Conservation (phyloP, 2,113 vertebrate genomes). For the Calidris pygmaea region DNA sequence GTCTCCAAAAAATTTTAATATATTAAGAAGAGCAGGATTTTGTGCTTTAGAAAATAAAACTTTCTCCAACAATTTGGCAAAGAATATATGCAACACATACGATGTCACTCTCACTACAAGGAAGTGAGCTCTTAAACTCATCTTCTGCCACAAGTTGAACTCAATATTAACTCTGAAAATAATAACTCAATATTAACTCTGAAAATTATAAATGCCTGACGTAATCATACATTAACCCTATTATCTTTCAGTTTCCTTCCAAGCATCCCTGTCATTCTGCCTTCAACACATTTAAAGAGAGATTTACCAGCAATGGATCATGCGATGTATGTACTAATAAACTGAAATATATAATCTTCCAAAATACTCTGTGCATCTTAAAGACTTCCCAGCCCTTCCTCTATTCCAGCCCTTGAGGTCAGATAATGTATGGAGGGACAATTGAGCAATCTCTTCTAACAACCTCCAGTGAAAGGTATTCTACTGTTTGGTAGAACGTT, state of each 20-base stretch:
- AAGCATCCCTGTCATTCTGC: neutral
- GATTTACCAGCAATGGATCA: neutral
- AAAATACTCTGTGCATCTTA: neutral
- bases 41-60: neutral
- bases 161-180: neutral
- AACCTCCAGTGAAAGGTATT: neutral
- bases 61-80: neutral
- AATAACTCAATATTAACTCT: neutral
- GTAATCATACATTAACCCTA: neutral
- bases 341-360: neutral
- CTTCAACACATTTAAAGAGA: neutral
- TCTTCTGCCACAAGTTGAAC: neutral
- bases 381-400: neutral
- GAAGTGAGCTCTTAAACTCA: neutral
- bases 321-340: neutral
- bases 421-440: neutral
- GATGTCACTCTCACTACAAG: neutral
- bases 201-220: neutral
- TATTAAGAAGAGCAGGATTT: neutral
- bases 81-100: neutral
- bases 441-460: neutral
- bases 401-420: neutral
- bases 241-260: neutral
- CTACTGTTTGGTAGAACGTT: neutral
- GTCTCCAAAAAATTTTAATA: neutral